Conservation (phyloP, 2,888 invertebrate genomes). For the Geophilus truncorum region DNA sequence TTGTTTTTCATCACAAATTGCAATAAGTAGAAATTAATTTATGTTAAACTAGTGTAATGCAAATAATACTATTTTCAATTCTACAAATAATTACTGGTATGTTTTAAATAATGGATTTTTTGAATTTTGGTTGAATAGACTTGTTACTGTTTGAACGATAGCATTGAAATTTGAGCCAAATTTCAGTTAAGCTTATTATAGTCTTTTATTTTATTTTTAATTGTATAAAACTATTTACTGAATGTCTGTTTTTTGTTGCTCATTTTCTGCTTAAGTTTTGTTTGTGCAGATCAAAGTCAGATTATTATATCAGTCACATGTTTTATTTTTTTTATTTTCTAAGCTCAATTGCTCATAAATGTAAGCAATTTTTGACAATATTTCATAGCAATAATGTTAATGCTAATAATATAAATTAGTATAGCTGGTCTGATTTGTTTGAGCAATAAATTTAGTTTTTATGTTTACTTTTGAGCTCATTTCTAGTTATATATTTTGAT, state of each 20-base stretch:
- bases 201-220: not conserved
- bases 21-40: not conserved
- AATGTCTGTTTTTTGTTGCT: not conserved
- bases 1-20: not conserved
- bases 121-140: not conserved
- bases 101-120: not conserved
- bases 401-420: not conserved
- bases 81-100: not conserved
- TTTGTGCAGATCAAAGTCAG: not conserved
- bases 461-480: not conserved
- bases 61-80: not conserved
- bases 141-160: not conserved
- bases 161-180: not conserved
- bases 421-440: not conserved
- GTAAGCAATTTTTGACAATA: not conserved
- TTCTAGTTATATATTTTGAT: slow-evolving; percentile 2
- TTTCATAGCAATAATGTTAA: not conserved
- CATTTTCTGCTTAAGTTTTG: not conserved
- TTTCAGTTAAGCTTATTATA: not conserved
- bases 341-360: slow-evolving; percentile 10
- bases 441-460: not conserved
- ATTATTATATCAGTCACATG: slow-evolving; percentile 8
- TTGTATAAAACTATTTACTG: not conserved
- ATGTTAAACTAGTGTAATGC: not conserved
- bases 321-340: not conserved